Conservation (phyloP, 1,140 invertebrate genomes). For the Paracyclopina nana region DNA sequence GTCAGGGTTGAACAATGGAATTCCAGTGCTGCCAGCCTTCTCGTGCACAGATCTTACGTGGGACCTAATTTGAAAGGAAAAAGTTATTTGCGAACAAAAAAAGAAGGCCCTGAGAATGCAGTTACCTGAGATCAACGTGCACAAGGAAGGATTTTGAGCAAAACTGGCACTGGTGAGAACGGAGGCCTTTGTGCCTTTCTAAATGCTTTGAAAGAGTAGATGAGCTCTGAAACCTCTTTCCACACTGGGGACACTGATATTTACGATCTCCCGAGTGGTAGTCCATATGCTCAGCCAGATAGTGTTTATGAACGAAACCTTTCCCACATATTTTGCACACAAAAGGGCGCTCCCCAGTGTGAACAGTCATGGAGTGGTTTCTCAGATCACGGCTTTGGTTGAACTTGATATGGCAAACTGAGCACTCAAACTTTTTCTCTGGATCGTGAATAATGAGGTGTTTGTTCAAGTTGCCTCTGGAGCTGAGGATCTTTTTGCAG, state of each 20-base stretch:
- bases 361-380: neutral
- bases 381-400: neutral
- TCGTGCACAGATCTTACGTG: neutral
- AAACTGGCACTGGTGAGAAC: neutral
- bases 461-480: slow-evolving; percentile 3
- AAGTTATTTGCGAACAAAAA: no score
- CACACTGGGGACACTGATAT: neutral
- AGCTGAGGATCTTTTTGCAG: neutral
- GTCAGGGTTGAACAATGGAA: neutral
- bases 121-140: neutral
- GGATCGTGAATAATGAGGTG: neutral
- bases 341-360: neutral
- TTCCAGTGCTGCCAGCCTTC: neutral
- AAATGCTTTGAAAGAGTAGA: neutral
- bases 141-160: neutral
- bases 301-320: slow-evolving; percentile 9
- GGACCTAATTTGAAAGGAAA: no score
- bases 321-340: slow-evolving; percentile 6
- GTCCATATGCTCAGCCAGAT: slow-evolving; percentile 5
- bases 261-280: slow-evolving; percentile 9
- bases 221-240: neutral
- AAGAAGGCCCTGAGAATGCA: no score
- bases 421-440: neutral
- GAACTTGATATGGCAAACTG: neutral
- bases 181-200: neutral